These are phyloP conservation scores for Sardina pilchardus DNA, from an alignment of 2,113 vertebrate genomes.

Conservation along the genomic window DNA sequence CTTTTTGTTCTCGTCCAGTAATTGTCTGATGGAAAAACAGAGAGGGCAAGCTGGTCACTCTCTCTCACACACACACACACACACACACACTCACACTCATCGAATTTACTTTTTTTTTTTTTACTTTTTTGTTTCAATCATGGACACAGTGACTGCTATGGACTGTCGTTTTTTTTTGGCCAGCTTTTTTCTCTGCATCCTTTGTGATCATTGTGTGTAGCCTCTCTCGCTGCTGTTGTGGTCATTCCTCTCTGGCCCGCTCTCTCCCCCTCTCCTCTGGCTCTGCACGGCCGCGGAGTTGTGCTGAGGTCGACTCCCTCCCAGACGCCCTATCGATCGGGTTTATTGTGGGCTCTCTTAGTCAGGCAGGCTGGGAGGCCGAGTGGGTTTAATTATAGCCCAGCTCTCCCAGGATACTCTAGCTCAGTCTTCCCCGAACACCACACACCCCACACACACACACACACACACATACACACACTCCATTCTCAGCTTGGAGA, in stretches of 20 bases:
- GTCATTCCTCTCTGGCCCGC: not conserved
- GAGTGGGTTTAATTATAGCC: not conserved
- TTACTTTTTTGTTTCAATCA: conserved; percentile 13
- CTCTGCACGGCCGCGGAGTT: not conserved
- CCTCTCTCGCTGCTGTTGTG: conserved; percentile 43
- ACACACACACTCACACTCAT: not conserved
- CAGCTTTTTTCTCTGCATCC: conserved; percentile 23
- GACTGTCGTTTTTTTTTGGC: conserved; percentile 63
- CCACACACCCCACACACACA: not conserved
- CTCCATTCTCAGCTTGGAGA: not conserved
- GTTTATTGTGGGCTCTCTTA: conserved; percentile 2
- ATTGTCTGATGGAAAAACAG: too few relatives aligned
- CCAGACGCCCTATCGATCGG: conserved; percentile 6
- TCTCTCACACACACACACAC: not conserved
- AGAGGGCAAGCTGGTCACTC: not conserved
- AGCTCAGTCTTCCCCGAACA: not conserved
- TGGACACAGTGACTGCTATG: conserved; percentile 24
- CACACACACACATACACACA: not conserved
- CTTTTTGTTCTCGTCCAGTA: not conserved
- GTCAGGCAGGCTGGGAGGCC: not conserved
- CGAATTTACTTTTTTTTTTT: not conserved
- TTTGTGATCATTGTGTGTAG: conserved; percentile 51
- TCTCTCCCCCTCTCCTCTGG: not conserved
- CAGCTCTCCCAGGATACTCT: conserved; percentile 8
- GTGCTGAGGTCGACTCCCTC: not conserved